Evolutionary conservation across 1,140 invertebrate genomes (phyloP).

Genomic region (Musca domestica): DNA sequence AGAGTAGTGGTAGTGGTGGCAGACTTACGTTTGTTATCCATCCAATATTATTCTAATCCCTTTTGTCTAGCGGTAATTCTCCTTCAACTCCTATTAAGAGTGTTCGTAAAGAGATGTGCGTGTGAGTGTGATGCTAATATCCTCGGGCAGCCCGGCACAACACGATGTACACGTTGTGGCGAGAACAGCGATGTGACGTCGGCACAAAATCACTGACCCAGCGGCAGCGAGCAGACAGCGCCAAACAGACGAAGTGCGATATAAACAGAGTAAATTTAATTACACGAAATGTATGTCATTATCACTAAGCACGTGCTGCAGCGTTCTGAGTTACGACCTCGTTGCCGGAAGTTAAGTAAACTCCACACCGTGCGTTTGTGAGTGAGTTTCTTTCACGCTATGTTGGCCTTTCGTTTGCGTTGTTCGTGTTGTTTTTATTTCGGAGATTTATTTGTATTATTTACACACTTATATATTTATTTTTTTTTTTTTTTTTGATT

Average conservation of each 20-base stretch:
- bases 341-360: conserved; percentile 13
- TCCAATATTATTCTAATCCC: conserved; percentile 20
- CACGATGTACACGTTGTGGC: background rate
- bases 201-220: background rate
- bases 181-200: background rate
- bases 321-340: conserved; percentile 8
- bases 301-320: conserved; percentile 17
- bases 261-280: conserved; percentile 19
- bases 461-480: background rate
- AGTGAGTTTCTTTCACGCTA: no score
- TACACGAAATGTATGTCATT: conserved; percentile 22
- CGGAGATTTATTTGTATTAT: background rate
- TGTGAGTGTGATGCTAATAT: conserved; percentile 6
- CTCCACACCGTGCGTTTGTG: no score
- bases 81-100: background rate
- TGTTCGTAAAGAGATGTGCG: background rate
- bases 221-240: background rate
- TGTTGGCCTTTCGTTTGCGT: background rate
- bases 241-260: conserved; percentile 11
- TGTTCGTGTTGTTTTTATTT: conserved; percentile 1
- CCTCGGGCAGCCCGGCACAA: background rate
- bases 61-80: conserved; percentile 14
- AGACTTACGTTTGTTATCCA: conserved; percentile 19
- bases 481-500: background rate
- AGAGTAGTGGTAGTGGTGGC: background rate